Conservation (phyloP, 2,113 vertebrate genomes). For the Ardeotis arabs region DNA sequence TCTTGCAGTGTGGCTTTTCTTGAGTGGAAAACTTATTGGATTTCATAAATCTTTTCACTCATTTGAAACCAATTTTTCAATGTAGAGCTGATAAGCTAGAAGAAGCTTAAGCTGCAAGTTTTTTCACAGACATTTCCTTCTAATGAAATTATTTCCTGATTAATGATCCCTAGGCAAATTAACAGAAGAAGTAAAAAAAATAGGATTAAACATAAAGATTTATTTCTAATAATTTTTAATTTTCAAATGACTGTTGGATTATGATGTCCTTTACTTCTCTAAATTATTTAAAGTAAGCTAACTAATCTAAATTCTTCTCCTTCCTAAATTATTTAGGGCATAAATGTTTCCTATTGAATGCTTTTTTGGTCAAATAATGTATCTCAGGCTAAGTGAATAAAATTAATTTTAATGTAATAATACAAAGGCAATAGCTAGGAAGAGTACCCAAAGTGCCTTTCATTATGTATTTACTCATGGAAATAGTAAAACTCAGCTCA, state of each 20-base stretch:
- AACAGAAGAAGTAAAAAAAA: background rate
- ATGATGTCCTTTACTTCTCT: constrained; percentile 27
- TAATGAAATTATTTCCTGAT: background rate
- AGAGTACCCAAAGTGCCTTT: background rate
- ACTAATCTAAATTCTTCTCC: constrained; percentile 54
- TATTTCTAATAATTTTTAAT: constrained; percentile 16
- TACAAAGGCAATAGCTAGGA: constrained; percentile 13
- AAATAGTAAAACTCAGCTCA: background rate
- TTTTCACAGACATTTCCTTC: background rate
- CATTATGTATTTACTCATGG: background rate
- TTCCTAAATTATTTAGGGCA: constrained; percentile 71
- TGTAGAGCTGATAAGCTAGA: background rate
- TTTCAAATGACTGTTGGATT: constrained; percentile 3
- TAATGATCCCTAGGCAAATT: constrained; percentile 7
- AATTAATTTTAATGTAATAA: constrained; percentile 54
- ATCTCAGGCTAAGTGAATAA: constrained; percentile 49
- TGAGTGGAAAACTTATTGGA: background rate
- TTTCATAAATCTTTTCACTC: constrained; percentile 6
- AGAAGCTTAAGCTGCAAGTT: background rate
- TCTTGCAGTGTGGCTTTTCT: background rate
- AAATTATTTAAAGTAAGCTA: constrained; percentile 74
- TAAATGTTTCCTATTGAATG: constrained; percentile 66
- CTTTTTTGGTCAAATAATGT: constrained; percentile 56
- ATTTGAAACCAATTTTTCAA: background rate
- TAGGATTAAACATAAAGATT: constrained; percentile 19